These are phyloP conservation scores for Hypanus sabinus DNA, from an alignment of 2,113 vertebrate species.

Conservation along the genomic window DNA sequence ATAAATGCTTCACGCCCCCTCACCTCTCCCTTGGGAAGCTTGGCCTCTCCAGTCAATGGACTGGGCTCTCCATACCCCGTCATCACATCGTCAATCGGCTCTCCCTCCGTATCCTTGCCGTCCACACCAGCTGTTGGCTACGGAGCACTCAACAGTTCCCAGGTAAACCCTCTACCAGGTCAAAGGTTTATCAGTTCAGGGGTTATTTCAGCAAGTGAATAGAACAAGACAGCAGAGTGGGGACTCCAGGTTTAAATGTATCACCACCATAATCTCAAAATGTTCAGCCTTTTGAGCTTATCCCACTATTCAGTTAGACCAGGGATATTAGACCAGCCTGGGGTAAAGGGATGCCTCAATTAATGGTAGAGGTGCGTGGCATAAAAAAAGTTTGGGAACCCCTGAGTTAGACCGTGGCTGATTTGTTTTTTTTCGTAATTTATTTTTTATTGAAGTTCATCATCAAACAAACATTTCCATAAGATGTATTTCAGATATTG, in stretches of 20 bases:
- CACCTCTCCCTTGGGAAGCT: slow-evolving; percentile 52
- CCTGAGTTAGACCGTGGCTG: too few species aligned
- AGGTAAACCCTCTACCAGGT: slow-evolving; percentile 54
- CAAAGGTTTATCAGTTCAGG: not conserved
- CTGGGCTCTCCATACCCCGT: slow-evolving; percentile 64
- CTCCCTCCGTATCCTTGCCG: slow-evolving; percentile 69
- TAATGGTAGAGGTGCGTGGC: too few species aligned
- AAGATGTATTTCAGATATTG: too few species aligned
- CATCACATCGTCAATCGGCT: slow-evolving; percentile 71
- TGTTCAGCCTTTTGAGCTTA: not conserved
- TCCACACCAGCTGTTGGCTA: slow-evolving; percentile 80
- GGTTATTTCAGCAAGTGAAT: not conserved
- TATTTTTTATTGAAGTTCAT: too few species aligned
- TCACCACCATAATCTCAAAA: not conserved
- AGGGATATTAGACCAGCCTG: too few species aligned
- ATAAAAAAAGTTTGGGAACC: too few species aligned
- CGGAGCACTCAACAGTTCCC: slow-evolving; percentile 81
- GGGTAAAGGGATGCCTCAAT: too few species aligned
- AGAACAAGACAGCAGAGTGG: not conserved
- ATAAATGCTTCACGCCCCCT: slow-evolving; percentile 50
- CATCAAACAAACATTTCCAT: too few species aligned
- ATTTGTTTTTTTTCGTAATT: too few species aligned
- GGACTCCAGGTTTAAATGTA: not conserved
- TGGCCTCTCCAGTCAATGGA: slow-evolving; percentile 59
- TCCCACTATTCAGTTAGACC: not conserved